Conservation (phyloP, 2,797 vertebrate genomes). For the Choloepus didactylus region DNA sequence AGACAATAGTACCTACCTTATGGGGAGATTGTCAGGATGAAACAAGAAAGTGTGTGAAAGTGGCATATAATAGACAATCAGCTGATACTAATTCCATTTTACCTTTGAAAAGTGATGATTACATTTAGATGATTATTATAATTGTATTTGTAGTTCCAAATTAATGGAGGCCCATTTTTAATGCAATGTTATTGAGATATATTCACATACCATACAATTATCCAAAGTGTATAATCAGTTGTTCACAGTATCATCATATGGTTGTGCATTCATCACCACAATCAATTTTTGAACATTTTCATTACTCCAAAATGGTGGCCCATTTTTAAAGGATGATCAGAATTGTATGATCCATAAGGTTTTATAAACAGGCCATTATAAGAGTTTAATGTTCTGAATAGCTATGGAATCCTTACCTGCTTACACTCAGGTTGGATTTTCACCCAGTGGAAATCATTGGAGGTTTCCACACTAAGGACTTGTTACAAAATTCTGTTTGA, state of each 20-base stretch:
- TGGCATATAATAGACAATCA: background rate
- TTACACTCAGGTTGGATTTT: background rate
- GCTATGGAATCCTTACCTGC: background rate
- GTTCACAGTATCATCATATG: too few relatives aligned
- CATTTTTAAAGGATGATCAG: conserved; percentile 42
- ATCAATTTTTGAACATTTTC: too few relatives aligned
- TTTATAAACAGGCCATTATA: background rate
- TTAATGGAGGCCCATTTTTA: conserved; percentile 11
- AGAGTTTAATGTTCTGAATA: background rate
- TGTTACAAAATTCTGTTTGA: conserved; percentile 16
- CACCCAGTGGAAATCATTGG: background rate
- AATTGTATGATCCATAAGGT: conserved; percentile 9
- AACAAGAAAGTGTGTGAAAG: background rate
- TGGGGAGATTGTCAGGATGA: background rate
- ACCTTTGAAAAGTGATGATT: background rate
- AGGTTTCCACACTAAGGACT: background rate
- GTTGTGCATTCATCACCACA: too few relatives aligned
- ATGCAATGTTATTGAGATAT: too few relatives aligned
- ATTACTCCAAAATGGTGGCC: background rate
- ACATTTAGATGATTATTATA: background rate
- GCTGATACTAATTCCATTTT: background rate
- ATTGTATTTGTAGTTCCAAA: conserved; percentile 45
- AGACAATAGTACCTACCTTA: background rate
- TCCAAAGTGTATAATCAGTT: too few relatives aligned
- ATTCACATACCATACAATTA: too few relatives aligned